phyloP scores from a whole-genome alignment of 2,113 vertebrate genomes.

The Myotis yumanensis region DNA sequence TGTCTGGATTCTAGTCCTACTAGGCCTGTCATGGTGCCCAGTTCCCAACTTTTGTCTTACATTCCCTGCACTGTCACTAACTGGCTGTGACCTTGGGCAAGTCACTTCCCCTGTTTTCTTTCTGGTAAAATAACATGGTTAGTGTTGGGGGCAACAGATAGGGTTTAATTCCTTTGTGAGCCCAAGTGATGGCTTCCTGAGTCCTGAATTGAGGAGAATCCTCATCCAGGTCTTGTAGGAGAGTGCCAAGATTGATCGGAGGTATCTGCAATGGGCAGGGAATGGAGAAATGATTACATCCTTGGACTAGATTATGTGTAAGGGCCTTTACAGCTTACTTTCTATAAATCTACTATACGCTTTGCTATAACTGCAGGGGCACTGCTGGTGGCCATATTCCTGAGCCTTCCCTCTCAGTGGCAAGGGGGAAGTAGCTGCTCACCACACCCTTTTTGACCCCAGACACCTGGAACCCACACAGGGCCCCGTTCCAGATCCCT shows the following conservation, averaged over 20 bases:
- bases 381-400: neutral
- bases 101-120: neutral
- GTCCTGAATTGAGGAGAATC: neutral
- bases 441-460: neutral
- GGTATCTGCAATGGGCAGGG: neutral
- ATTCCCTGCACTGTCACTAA: neutral
- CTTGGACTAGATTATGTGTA: neutral
- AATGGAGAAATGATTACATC: neutral
- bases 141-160: neutral
- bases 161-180: constrained; percentile 12
- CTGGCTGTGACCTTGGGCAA: neutral
- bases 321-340: neutral
- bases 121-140: neutral
- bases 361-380: neutral
- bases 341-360: neutral
- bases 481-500: neutral
- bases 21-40: neutral
- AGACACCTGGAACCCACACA: neutral
- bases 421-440: neutral
- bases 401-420: neutral
- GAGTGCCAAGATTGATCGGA: neutral
- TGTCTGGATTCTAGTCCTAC: neutral
- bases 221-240: neutral
- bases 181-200: neutral
- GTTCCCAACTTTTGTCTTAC: neutral